Base-by-base conservation (phyloP, 2,113 vertebrate genomes). In the Calyptomena viridis region DNA sequence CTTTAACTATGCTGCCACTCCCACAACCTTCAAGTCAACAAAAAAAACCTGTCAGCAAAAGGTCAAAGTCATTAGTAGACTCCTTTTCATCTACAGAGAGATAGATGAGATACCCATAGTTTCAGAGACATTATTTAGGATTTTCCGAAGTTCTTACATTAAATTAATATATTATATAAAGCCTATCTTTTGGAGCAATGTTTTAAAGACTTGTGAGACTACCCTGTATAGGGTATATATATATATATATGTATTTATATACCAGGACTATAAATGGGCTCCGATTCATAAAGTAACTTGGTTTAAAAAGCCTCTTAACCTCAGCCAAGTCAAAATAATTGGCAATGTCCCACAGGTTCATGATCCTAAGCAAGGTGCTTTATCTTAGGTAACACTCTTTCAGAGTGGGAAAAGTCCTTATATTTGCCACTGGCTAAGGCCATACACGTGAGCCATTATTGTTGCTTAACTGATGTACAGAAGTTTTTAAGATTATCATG, bases 1-100 rank as follows among this genome's bases (percentile, higher is more conserved):
- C 94, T 95, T 94, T 94, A 96, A 92, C 76, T 95, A 94, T 71
- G 89, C 87, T 50, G 71, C 89, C 89, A 93, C 91, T 95, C 93
- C 94, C 91, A 89, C 84, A 91, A 69, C 83, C 84, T 87, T 93
- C 49, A 83, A 95, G 75, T 85, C 78, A 95, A 93, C 82, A 95
- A 95, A 95, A 94, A 82, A 95, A 94, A 83, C 12, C 89, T 91
- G 63, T 82, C 78, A 95, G 89, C 46, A 89, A 74, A 75, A 95
- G 87, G 89, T 94, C 82, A 76, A 89, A 95, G 84, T 90, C 75
- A 87, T 97, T 95, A 97, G 75, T 5, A 91, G 80, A 46, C 8
- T 37, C 67, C 89, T 88, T 94, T 94, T 89, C 60, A 88, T 60
- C 81, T 69, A 22, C 87, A 85, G 37, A 92, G 62, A 93, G 84